phyloP scores from a whole-genome alignment of 1,140 invertebrate species.

The Hycleus phaleratus region DNA sequence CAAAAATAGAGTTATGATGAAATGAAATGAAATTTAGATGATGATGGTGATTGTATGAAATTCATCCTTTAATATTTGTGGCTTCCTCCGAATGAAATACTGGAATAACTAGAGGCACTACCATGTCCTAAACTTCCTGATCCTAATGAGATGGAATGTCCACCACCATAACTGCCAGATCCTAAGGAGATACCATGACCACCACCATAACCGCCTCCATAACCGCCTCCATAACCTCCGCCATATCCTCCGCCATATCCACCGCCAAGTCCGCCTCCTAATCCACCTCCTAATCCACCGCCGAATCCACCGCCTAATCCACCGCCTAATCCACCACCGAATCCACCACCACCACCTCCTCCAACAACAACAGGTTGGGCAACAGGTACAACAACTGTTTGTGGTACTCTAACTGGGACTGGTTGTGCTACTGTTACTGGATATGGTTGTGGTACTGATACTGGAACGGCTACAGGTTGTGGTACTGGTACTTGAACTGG shows the following conservation, averaged over 20 bases:
- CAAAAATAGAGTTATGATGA: conserved; percentile 9
- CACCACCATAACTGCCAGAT: conserved; percentile 13
- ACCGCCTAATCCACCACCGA: conserved; percentile 13
- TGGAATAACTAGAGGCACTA: conserved; percentile 21
- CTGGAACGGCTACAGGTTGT: conserved; percentile 34
- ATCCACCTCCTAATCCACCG: conserved; percentile 14
- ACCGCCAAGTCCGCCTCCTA: conserved; percentile 20
- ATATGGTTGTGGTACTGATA: conserved; percentile 28
- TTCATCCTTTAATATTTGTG: conserved; percentile 9
- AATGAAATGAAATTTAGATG: neutral
- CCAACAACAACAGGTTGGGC: conserved; percentile 43
- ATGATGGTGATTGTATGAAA: neutral
- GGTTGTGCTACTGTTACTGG: conserved; percentile 21
- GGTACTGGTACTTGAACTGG: conserved; percentile 11
- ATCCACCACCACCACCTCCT: conserved; percentile 16
- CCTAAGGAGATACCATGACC: too few species aligned
- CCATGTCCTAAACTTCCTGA: conserved; percentile 17
- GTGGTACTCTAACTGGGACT: conserved; percentile 27
- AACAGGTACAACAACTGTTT: conserved; percentile 19
- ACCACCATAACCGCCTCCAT: conserved; percentile 21
- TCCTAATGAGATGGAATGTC: too few species aligned
- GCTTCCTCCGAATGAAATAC: conserved; percentile 20
- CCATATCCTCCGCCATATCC: conserved; percentile 8
- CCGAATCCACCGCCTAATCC: conserved; percentile 29
- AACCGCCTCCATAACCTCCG: conserved; percentile 15